phyloP scores from a whole-genome alignment of 2,797 vertebrate species.

The Gymnothorax javanicus region DNA sequence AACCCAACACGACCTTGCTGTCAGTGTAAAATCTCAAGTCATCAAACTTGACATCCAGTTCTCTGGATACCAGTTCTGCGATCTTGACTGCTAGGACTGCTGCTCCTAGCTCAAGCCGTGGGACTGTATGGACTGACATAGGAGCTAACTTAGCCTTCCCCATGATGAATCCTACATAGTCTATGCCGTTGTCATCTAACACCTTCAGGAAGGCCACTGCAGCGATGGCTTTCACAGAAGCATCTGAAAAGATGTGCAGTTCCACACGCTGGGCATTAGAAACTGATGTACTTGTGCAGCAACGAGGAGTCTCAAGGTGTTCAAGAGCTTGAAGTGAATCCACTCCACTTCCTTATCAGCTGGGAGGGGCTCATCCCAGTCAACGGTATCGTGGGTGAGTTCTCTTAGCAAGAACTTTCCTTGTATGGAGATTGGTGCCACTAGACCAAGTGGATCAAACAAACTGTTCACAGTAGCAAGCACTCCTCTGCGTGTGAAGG shows the following conservation, averaged over 20 bases:
- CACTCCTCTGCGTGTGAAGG: neutral
- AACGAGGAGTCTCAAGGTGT: neutral
- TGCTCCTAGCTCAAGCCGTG: neutral
- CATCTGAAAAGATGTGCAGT: neutral
- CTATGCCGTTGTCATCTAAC: too few species aligned
- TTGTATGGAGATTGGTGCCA: too few species aligned
- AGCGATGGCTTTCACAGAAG: neutral
- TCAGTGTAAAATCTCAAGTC: too few species aligned
- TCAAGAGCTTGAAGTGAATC: slow-evolving; percentile 7
- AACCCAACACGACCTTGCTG: too few species aligned
- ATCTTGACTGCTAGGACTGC: neutral
- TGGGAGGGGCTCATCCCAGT: neutral
- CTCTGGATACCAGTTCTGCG: neutral
- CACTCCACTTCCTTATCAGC: neutral
- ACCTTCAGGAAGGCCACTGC: too few species aligned
- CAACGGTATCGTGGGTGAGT: neutral
- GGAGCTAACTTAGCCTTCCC: too few species aligned
- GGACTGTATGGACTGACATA: neutral
- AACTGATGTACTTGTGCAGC: too few species aligned
- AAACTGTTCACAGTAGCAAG: slow-evolving; percentile 4
- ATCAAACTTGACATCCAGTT: too few species aligned
- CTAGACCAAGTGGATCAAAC: too few species aligned
- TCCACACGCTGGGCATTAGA: too few species aligned
- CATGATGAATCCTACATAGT: too few species aligned
- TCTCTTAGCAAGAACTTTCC: neutral